Conservation (phyloP, 2,113 vertebrate species). For the Corythaixoides concolor region DNA sequence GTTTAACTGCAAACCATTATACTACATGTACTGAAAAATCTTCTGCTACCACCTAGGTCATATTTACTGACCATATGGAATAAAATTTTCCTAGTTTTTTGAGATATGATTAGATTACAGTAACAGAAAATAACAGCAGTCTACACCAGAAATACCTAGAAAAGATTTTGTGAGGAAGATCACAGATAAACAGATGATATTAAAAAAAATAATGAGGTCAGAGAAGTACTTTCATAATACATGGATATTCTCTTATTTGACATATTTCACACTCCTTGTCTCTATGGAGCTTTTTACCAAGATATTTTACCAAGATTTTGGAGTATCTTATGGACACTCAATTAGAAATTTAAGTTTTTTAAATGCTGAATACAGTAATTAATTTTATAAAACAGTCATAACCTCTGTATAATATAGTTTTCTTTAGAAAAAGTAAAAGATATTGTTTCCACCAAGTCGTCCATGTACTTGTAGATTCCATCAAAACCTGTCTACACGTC, state of each 20-base stretch:
- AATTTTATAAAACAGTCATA: neutral
- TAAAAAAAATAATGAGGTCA: neutral
- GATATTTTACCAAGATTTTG: neutral
- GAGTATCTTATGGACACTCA: neutral
- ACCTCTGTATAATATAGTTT: neutral
- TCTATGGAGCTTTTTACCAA: neutral
- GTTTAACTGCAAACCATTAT: neutral
- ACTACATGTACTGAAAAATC: neutral
- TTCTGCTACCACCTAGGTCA: neutral
- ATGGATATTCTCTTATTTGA: neutral
- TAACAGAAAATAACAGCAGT: neutral
- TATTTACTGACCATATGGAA: neutral
- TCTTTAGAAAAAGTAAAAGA: neutral
- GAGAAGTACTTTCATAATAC: neutral
- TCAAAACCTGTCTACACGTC: neutral
- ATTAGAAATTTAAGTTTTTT: neutral
- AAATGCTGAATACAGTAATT: neutral
- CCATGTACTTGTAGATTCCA: neutral
- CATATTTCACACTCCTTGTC: neutral
- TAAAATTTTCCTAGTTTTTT: neutral
- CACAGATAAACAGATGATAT: neutral
- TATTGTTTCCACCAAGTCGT: neutral
- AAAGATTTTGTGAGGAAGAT: neutral
- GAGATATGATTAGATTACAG: neutral
- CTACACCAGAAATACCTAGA: neutral